phyloP scores from a whole-genome alignment of 2,113 vertebrate genomes.

The Conger conger region DNA sequence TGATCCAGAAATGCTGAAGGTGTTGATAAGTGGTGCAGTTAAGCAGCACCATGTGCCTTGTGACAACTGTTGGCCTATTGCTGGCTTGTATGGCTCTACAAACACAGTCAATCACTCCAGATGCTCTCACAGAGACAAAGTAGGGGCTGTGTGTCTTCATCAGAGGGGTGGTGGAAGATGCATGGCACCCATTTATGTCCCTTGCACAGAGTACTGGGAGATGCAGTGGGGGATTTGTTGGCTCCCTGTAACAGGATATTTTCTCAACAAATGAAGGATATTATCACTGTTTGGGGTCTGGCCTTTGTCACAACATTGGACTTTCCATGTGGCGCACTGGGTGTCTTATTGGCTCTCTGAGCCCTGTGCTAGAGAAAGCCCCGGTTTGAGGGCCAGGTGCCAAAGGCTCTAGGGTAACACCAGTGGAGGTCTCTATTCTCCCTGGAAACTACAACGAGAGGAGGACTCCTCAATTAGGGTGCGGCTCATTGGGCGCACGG shows the following conservation, averaged over 20 bases:
- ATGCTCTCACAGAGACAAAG: no score
- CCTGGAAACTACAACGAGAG: background rate
- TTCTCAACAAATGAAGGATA: no score
- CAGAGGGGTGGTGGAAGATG: background rate
- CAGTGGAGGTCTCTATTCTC: no score
- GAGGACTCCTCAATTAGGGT: background rate
- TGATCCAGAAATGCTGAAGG: background rate
- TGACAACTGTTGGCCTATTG: background rate
- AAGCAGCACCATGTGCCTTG: background rate
- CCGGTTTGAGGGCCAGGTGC: background rate
- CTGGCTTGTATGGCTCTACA: background rate
- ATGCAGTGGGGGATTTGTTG: background rate
- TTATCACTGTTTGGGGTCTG: background rate
- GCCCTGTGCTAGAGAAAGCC: background rate
- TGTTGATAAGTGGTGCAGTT: background rate
- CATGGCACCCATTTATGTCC: background rate
- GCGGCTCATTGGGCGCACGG: background rate
- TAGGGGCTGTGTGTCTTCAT: no score
- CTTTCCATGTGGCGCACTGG: background rate
- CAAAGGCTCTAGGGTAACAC: background rate
- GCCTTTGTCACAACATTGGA: background rate
- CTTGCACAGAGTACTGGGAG: background rate
- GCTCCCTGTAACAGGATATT: background rate
- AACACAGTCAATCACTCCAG: no score
- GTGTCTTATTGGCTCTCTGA: background rate